phyloP scores from a whole-genome alignment of 2,888 invertebrate genomes.

The Therioaphis trifolii region DNA sequence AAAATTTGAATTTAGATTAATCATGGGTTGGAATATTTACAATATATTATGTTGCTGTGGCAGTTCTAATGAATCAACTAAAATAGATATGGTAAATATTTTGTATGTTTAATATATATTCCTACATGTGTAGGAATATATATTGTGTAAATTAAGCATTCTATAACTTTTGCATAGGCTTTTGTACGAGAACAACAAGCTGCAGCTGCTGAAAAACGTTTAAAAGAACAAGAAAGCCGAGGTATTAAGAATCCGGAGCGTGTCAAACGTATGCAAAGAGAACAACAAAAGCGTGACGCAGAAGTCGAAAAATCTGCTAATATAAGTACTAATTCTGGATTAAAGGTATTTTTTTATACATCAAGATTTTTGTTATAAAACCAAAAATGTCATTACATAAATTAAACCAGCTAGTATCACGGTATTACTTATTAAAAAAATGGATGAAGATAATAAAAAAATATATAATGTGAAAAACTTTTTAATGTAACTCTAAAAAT shows the following conservation, averaged over 20 bases:
- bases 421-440: no score
- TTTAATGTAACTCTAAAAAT: no score
- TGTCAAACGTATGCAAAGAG: slow-evolving; percentile 74
- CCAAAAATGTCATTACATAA: no score
- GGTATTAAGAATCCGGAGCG: slow-evolving; percentile 77
- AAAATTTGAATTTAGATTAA: not conserved
- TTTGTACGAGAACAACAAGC: slow-evolving; percentile 71
- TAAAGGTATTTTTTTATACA: slow-evolving; percentile 65
- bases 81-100: slow-evolving; percentile 43
- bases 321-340: slow-evolving; percentile 59
- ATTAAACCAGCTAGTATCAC: no score
- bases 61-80: slow-evolving; percentile 44
- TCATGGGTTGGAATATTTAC: slow-evolving; percentile 55
- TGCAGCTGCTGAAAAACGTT: slow-evolving; percentile 78
- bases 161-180: not conserved
- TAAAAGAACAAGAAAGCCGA: slow-evolving; percentile 73
- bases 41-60: slow-evolving; percentile 49
- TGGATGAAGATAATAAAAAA: no score
- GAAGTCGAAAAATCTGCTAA: slow-evolving; percentile 70
- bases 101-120: not conserved
- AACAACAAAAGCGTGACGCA: slow-evolving; percentile 72
- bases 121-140: no score
- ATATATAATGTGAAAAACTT: no score
- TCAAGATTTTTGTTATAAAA: no score
- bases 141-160: no score